Evolutionary conservation across 2,797 vertebrate species (phyloP).

Genomic region (Fistularia commersonii): DNA sequence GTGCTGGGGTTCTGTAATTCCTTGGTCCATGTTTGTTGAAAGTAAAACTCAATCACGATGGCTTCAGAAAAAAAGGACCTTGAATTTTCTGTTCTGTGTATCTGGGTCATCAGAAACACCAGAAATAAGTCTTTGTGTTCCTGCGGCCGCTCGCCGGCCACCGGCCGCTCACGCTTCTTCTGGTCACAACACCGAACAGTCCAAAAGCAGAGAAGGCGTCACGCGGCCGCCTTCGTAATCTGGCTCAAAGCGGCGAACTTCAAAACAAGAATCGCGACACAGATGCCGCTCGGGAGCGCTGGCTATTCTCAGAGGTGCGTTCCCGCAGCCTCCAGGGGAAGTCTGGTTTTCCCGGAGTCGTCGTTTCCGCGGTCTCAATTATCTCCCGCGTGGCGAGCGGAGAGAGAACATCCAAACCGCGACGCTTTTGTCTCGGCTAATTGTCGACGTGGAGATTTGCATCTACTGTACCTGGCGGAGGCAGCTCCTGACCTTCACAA

Average conservation of each 20-base stretch:
- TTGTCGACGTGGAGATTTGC: slow-evolving; percentile 67
- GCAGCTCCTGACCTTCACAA: slow-evolving; percentile 67
- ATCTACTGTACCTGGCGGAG: slow-evolving; percentile 61
- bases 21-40: no score
- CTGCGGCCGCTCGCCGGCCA: no score
- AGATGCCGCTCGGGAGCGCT: slow-evolving; percentile 46
- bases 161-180: no score
- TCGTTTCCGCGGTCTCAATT: slow-evolving; percentile 66
- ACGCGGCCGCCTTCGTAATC: no score
- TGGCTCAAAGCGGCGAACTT: slow-evolving; percentile 53
- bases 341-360: slow-evolving; percentile 56
- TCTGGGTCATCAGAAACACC: no score
- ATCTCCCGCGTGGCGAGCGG: slow-evolving; percentile 67
- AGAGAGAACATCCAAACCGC: slow-evolving; percentile 64
- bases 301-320: slow-evolving; percentile 50
- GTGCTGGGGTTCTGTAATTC: no score
- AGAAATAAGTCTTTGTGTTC: no score
- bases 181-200: no score
- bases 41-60: no score
- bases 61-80: no score
- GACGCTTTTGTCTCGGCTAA: slow-evolving; percentile 70
- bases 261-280: slow-evolving; percentile 43
- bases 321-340: slow-evolving; percentile 52
- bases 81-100: no score
- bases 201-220: background rate